Conservation (phyloP, 1,140 invertebrate genomes). For the Drosophila nannoptera region DNA sequence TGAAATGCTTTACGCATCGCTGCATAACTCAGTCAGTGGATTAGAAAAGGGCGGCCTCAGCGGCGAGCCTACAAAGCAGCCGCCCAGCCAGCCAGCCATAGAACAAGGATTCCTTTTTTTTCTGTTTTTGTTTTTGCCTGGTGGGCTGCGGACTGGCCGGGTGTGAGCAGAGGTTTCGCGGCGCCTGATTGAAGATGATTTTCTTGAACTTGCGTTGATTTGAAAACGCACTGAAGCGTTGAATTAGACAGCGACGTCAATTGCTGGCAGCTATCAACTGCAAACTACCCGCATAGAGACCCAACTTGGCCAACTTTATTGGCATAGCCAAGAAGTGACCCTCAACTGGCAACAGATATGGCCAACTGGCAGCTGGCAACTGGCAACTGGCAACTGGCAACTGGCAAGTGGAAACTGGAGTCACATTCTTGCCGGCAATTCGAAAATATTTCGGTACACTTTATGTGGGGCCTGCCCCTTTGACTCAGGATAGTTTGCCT, state of each 20-base stretch:
- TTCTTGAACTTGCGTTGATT: constrained; percentile 74
- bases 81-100: constrained; percentile 1
- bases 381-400: constrained; percentile 18
- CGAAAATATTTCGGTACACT: constrained; percentile 59
- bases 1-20: constrained; percentile 77
- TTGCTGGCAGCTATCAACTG: constrained; percentile 10
- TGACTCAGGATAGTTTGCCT: not conserved
- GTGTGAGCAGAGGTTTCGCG: constrained; percentile 70
- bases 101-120: constrained; percentile 33
- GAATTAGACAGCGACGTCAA: constrained; percentile 67
- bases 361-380: not conserved
- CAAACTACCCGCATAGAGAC: constrained; percentile 1
- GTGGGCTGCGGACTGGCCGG: constrained; percentile 5
- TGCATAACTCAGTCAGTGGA: constrained; percentile 76
- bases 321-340: constrained; percentile 54
- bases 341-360: constrained; percentile 30
- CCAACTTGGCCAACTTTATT: constrained; percentile 50
- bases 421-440: constrained; percentile 19
- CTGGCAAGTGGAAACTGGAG: constrained; percentile 13
- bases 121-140: constrained; percentile 7
- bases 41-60: constrained; percentile 71
- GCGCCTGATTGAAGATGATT: constrained; percentile 76
- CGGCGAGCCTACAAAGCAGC: constrained; percentile 2
- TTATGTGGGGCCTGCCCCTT: constrained; percentile 42
- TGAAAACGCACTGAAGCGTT: constrained; percentile 75